Percentiles rank a stretch among this genome's conserved stretches.
phyloP scores from a whole-genome alignment of 2,797 vertebrate genomes.

The Lophotriccus pileatus region DNA sequence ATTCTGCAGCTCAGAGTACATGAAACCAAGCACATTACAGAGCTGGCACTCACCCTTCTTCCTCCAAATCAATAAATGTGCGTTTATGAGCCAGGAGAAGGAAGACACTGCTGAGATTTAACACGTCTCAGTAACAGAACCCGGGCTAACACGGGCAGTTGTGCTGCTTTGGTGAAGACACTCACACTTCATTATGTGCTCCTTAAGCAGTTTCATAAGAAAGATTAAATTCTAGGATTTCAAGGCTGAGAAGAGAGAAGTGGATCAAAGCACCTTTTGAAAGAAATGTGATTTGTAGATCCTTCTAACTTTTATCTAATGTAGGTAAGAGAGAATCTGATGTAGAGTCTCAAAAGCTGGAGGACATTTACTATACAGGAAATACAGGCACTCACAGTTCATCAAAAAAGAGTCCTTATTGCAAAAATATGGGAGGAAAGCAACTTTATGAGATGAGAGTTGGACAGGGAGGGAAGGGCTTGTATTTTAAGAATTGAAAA shows the following conservation, averaged over 20 bases:
- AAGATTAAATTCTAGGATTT: background rate
- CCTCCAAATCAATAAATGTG: background rate
- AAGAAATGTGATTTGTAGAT: background rate
- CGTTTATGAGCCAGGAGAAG: background rate
- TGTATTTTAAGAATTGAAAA: background rate
- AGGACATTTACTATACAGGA: background rate
- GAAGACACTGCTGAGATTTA: background rate
- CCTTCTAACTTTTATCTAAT: background rate
- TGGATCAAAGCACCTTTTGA: background rate
- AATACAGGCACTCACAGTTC: background rate
- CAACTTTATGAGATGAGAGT: background rate
- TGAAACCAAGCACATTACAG: background rate
- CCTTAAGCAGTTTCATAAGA: background rate
- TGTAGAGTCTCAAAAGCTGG: background rate
- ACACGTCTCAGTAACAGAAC: background rate
- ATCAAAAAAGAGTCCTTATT: background rate
- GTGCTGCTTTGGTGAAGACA: background rate
- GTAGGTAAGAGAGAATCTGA: background rate
- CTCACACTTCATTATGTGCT: background rate
- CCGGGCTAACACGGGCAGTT: rapidly evolving
- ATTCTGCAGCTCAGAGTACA: background rate
- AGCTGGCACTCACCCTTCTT: background rate
- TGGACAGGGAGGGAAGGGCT: background rate
- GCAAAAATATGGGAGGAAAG: background rate
- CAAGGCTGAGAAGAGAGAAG: background rate